phyloP scores from a whole-genome alignment of 2,888 invertebrate genomes.

The Agrotis puta region DNA sequence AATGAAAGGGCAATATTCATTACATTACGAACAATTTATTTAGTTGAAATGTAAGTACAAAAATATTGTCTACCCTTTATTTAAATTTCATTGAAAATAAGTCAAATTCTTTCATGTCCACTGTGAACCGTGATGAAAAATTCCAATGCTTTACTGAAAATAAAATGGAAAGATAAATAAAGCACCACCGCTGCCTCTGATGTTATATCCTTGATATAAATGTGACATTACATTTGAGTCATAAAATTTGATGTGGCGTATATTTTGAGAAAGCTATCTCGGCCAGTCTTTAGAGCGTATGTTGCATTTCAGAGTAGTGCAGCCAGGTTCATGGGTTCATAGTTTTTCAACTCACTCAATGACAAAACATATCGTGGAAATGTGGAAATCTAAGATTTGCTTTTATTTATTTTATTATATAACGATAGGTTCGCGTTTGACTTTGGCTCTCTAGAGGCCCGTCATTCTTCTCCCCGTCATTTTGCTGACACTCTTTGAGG shows the following conservation, averaged over 20 bases:
- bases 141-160: background rate
- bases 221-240: constrained; percentile 8
- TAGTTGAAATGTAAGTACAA: too few species aligned
- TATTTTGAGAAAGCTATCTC: constrained; percentile 42
- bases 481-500: too few species aligned
- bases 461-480: too few species aligned
- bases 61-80: too few species aligned
- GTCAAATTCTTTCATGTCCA: background rate
- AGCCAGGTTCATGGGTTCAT: too few species aligned
- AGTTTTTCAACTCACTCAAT: too few species aligned
- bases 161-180: constrained; percentile 11
- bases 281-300: constrained; percentile 3
- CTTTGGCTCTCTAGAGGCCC: too few species aligned
- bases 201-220: constrained; percentile 27
- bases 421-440: too few species aligned
- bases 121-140: background rate
- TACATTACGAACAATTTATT: background rate
- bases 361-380: too few species aligned
- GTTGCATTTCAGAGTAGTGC: constrained; percentile 11
- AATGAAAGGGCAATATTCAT: background rate
- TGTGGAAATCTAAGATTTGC: too few species aligned
- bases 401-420: too few species aligned
- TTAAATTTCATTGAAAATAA: background rate
- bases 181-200: background rate
- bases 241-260: constrained; percentile 39